phyloP scores from a whole-genome alignment of 53 echinoderm and acorn worm genomes.

The Antedon mediterranea region DNA sequence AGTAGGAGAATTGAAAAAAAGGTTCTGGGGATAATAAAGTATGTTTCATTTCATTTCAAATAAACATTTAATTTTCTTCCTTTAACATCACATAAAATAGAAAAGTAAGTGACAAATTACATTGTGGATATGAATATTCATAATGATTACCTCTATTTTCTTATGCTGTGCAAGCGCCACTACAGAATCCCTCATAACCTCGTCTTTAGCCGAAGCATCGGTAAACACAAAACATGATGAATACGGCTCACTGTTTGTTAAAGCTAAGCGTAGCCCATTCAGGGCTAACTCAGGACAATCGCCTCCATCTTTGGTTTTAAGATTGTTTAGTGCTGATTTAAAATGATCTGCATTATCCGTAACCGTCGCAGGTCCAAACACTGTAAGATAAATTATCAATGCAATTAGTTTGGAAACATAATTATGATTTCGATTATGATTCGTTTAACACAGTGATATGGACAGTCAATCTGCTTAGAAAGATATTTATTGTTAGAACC shows the following conservation, averaged over 20 bases:
- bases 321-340: constrained; percentile 1
- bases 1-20: no score
- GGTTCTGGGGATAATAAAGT: no score
- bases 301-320: constrained; percentile 7
- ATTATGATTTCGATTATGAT: no score
- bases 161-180: not conserved
- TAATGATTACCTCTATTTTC: not conserved
- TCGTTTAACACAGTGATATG: no score
- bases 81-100: no score
- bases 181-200: not conserved
- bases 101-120: no score
- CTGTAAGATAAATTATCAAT: not conserved
- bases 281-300: constrained; percentile 16
- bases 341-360: constrained; percentile 12
- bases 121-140: no score
- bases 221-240: constrained; percentile 10
- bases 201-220: constrained; percentile 17
- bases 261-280: constrained; percentile 9
- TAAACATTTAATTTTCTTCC: no score
- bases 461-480: no score
- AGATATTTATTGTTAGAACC: no score
- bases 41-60: no score
- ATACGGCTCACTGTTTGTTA: constrained; percentile 3
- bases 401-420: no score
- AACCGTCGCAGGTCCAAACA: constrained; percentile 12